Percentiles rank a stretch among this genome's conserved stretches.
Evolutionary conservation across 2,797 vertebrate genomes (phyloP).

Genomic region (Notamacropus eugenii): DNA sequence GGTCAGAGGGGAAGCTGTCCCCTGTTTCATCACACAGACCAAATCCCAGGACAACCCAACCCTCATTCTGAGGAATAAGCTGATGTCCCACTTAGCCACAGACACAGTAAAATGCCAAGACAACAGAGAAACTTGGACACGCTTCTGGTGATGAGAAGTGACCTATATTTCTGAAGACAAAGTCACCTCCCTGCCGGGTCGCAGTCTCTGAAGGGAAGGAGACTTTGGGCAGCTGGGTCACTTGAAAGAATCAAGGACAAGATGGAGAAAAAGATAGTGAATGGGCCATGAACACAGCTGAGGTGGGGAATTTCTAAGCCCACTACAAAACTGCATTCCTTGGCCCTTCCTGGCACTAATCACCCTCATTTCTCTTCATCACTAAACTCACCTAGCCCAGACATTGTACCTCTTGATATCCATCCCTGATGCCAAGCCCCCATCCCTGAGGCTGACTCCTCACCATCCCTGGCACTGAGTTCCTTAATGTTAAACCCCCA

Average conservation of each 20-base stretch:
- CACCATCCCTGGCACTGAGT: background rate
- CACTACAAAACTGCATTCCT: background rate
- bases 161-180: conserved; percentile 61
- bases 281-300: conserved; percentile 22
- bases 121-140: background rate
- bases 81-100: background rate
- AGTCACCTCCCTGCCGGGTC: conserved; percentile 55
- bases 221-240: conserved; percentile 58
- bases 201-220: conserved; percentile 47
- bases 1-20: background rate
- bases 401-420: background rate
- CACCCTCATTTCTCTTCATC: rapidly evolving
- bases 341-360: background rate
- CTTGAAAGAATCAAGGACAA: conserved; percentile 30
- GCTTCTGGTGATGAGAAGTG: conserved; percentile 43
- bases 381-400: background rate
- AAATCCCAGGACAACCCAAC: background rate
- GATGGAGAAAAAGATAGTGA: conserved; percentile 24
- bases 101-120: background rate
- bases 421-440: background rate
- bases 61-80: too few species aligned
- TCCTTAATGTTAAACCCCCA: background rate
- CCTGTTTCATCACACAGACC: background rate
- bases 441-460: background rate
- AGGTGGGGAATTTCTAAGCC: background rate